Percentiles rank a stretch among this genome's conserved stretches.
These are phyloP conservation scores for Sinhomidia bicolor DNA, from an alignment of 2,888 invertebrate species.

Conservation along the genomic window DNA sequence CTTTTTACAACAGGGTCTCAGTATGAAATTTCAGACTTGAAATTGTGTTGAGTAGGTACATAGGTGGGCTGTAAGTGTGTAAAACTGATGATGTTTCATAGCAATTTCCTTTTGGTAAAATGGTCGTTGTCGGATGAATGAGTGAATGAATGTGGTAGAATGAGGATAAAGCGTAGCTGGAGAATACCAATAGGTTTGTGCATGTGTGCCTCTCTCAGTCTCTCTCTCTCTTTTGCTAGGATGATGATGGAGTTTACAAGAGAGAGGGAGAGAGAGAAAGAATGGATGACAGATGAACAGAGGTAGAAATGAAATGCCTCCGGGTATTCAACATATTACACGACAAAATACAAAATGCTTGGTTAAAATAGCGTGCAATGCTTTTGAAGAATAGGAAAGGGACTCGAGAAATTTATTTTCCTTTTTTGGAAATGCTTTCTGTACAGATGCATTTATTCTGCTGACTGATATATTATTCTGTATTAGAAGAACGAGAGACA, in stretches of 20 bases:
- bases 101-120: constrained; percentile 54
- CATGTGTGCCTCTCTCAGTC: no score
- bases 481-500: not conserved
- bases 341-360: not conserved
- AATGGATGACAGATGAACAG: constrained; percentile 26
- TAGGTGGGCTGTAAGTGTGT: constrained; percentile 27
- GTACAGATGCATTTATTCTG: not conserved
- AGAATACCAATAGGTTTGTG: no score
- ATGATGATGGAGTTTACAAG: not conserved
- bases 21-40: no score
- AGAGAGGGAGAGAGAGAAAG: not conserved
- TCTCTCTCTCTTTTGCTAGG: no score
- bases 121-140: constrained; percentile 20
- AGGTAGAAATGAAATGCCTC: constrained; percentile 23
- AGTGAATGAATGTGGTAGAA: not conserved
- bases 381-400: no score
- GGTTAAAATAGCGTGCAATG: no score
- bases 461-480: not conserved
- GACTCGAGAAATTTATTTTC: no score
- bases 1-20: not conserved
- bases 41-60: no score
- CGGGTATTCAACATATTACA: not conserved
- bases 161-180: not conserved
- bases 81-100: constrained; percentile 45
- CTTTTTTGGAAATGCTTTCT: no score